Percentiles rank a stretch among this genome's conserved stretches.
Evolutionary conservation across 1,140 invertebrate species (phyloP).

Genomic region (Diorhabda carinulata): DNA sequence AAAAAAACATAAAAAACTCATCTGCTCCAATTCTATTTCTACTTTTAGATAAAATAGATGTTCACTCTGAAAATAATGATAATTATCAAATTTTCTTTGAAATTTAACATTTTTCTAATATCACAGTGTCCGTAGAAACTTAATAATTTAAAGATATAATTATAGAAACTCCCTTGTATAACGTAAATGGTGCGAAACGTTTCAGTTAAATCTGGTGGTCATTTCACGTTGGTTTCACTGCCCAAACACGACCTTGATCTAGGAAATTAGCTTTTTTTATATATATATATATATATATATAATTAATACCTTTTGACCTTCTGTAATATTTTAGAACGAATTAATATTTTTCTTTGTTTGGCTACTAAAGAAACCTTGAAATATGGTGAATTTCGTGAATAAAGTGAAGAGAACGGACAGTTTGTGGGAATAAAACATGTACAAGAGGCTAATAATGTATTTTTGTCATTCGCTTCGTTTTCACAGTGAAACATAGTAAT

Average conservation of each 20-base stretch:
- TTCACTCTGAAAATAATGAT: too few species aligned
- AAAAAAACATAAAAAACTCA: too few species aligned
- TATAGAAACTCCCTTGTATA: not conserved
- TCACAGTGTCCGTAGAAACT: too few species aligned
- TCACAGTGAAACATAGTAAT: too few species aligned
- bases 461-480: too few species aligned
- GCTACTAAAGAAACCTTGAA: not conserved
- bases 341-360: not conserved
- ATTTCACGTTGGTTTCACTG: not conserved
- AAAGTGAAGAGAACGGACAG: not conserved
- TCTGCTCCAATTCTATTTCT: too few species aligned
- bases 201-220: not conserved
- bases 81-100: too few species aligned
- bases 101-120: too few species aligned
- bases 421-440: not conserved
- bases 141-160: too few species aligned
- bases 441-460: too few species aligned
- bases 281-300: not conserved
- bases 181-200: not conserved
- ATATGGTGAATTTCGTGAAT: not conserved
- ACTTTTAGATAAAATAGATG: too few species aligned
- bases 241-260: not conserved
- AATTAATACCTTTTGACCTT: conserved; percentile 1
- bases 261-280: not conserved
- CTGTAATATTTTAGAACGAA: not conserved